Evolutionary conservation across 2,888 invertebrate species (phyloP), one percentile per base, ranked within the genome.

Genomic region (Lasioglossum villosulum): DNA sequence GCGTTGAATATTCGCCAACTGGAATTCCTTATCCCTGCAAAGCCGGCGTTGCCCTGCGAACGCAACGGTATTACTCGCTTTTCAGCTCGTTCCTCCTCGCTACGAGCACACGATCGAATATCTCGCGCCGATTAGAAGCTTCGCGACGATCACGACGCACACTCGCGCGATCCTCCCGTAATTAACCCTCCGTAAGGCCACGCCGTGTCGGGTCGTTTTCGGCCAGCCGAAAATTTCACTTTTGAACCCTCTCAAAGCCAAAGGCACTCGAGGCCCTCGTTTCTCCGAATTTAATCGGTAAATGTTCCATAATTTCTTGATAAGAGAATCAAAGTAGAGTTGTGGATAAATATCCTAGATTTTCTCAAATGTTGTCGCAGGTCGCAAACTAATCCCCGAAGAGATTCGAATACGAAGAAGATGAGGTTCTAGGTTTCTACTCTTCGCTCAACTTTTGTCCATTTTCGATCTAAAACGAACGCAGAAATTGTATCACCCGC

Each of bases 1-100:
- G 82, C 83, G 83, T 83, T 88, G 88, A 82, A 87, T 87, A 86
- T 89, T 88, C 83, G 84, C 77, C 82, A 52, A 71, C 75, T 74
- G 81, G 77, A 82, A 89, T 86, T 89, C 80, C 86, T 88, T 83
- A 79, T 82, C 52, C 83, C 56, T 82, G 78, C 48, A 66, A 82
- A 78, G 71, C 48, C 81, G 42, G 37, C 76, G 83, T 73, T 78
- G 75, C 73, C 77, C 71, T 48, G 27, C 45, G 42, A 78, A 34
- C 63, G 70, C 42, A 78, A 82, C 78, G 82, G 78, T 82, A 72
- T 72, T 68, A 45, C 45, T 59, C 72, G n/a, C 45, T 70, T 82
- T 82, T 75, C 39, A 45, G n/a, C 63, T 8, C 4, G 27, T 45
- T 45, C 37, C 56, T 14, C 52, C 52, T 8, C 27, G 23, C 6